Conservation (phyloP, 2,888 invertebrate species). For the Metopia argyrocephala region DNA sequence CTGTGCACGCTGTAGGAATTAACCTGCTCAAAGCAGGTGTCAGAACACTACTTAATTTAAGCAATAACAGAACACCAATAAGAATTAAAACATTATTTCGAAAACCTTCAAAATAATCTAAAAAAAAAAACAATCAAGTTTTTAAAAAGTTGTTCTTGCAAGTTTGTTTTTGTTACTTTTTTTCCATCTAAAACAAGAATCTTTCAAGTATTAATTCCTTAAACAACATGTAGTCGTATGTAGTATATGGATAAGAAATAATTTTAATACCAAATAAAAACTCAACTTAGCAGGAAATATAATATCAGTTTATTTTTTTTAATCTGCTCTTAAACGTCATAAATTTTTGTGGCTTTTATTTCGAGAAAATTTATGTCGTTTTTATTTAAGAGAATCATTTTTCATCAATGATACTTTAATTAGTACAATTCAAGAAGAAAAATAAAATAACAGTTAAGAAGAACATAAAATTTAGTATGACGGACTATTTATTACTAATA, state of each 20-base stretch:
- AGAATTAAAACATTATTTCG: neutral
- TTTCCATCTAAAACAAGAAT: no score
- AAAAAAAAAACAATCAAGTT: no score
- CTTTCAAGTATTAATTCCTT: neutral
- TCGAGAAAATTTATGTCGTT: neutral
- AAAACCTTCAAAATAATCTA: no score
- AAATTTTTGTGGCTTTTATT: neutral
- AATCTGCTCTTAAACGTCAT: neutral
- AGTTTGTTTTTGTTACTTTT: no score
- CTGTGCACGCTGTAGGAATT: no score
- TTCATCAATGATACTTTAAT: conserved; percentile 41
- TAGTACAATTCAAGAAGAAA: conserved; percentile 1
- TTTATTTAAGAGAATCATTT: neutral
- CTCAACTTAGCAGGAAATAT: conserved; percentile 13
- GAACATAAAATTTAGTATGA: no score
- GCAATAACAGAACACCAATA: neutral
- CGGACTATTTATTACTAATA: no score
- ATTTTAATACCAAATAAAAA: neutral
- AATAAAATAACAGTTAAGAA: no score
- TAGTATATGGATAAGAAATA: neutral
- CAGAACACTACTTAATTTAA: neutral
- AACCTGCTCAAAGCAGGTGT: neutral
- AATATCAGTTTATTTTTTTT: conserved; percentile 1
- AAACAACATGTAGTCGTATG: neutral
- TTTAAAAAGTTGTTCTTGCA: no score